These are phyloP conservation scores for Ommatoiulus sabulosus DNA, from an alignment of 2,888 invertebrate species.

Conservation along the genomic window DNA sequence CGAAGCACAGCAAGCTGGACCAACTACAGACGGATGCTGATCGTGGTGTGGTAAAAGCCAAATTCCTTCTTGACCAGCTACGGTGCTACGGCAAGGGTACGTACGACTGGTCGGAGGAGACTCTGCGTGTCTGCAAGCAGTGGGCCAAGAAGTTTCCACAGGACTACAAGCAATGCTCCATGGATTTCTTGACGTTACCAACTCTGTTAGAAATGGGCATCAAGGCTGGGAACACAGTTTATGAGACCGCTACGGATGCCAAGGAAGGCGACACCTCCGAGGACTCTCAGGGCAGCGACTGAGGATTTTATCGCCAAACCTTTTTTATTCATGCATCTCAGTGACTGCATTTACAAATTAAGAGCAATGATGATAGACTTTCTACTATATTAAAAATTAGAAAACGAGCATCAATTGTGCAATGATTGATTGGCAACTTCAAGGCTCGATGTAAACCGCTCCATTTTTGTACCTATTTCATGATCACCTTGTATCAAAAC, in stretches of 20 bases:
- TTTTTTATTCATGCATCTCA: too few relatives aligned
- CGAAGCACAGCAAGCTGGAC: neutral
- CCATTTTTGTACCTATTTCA: too few relatives aligned
- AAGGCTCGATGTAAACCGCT: too few relatives aligned
- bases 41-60: neutral
- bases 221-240: neutral
- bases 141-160: neutral
- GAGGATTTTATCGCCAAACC: neutral
- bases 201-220: neutral
- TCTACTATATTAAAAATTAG: too few relatives aligned
- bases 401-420: too few relatives aligned
- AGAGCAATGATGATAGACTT: too few relatives aligned
- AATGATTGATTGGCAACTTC: too few relatives aligned
- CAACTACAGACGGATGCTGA: neutral
- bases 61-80: neutral
- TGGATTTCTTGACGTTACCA: neutral
- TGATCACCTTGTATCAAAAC: too few relatives aligned
- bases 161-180: neutral
- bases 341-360: too few relatives aligned
- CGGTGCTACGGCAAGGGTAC: neutral
- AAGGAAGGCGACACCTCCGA: neutral
- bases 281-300: neutral
- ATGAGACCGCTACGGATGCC: neutral
- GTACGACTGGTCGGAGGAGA: neutral
- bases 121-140: neutral